A percentile compares a stretch with the other conserved stretches of the same genome.
phyloP scores from a whole-genome alignment of 2,797 vertebrate species.

The Gymnoscopelus microlampas region DNA sequence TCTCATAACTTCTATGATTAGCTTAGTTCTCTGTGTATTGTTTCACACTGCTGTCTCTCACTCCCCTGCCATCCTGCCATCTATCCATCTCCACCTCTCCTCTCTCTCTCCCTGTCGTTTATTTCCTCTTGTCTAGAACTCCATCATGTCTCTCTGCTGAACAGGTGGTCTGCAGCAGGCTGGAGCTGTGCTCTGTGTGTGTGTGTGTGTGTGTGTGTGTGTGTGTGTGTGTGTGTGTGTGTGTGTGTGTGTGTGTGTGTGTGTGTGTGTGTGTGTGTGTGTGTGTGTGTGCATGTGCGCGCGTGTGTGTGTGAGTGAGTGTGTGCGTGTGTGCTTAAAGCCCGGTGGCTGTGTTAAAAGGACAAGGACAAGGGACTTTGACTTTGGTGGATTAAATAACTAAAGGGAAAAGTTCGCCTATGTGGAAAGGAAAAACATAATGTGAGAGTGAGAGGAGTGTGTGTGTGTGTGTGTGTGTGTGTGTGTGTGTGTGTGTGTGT shows the following conservation, averaged over 20 bases:
- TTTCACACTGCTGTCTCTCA: slow-evolving; percentile 9
- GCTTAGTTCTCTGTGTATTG: slow-evolving; percentile 27
- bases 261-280: slow-evolving; percentile 6
- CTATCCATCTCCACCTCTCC: slow-evolving; percentile 9
- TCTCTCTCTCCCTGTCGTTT: slow-evolving; percentile 50
- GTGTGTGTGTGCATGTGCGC: slow-evolving; percentile 1
- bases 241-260: slow-evolving; percentile 4
- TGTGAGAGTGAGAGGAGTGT: background rate
- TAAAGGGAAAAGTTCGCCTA: slow-evolving; percentile 70
- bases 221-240: slow-evolving; percentile 24
- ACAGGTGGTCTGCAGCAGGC: slow-evolving; percentile 78
- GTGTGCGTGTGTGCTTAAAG: slow-evolving; percentile 29
- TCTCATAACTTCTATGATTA: slow-evolving; percentile 59
- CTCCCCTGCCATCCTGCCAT: background rate
- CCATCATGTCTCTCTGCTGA: slow-evolving; percentile 45
- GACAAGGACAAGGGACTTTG: slow-evolving; percentile 74
- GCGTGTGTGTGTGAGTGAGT: background rate
- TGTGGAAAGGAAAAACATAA: slow-evolving; percentile 54
- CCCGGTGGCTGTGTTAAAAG: slow-evolving; percentile 62
- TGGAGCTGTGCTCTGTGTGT: slow-evolving; percentile 68
- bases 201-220: slow-evolving; percentile 35
- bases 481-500: background rate
- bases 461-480: background rate
- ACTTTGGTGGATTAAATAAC: slow-evolving; percentile 76
- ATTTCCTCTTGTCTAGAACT: slow-evolving; percentile 43